These are phyloP conservation scores for Sylvicapra grimmia DNA, from an alignment of 2,113 vertebrate species.

Conservation along the genomic window DNA sequence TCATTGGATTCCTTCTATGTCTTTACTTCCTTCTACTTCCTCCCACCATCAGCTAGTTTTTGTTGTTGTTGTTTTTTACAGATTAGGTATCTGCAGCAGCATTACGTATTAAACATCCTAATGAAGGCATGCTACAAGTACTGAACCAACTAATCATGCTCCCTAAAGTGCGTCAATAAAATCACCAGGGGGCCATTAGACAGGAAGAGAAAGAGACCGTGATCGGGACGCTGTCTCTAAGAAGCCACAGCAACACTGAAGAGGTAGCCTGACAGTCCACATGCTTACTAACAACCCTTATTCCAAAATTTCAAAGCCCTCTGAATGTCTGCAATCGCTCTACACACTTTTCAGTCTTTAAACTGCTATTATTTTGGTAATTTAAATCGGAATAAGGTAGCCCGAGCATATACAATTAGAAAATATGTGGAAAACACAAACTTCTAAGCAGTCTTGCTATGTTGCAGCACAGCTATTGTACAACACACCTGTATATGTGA, in stretches of 20 bases:
- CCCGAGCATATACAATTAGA: background rate
- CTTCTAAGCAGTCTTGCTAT: background rate
- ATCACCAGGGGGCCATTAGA: conserved; percentile 62
- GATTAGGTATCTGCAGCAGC: conserved; percentile 8
- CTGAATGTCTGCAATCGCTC: background rate
- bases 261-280: background rate
- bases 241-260: background rate
- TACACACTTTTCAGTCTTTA: background rate
- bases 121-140: conserved; percentile 56
- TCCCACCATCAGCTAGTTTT: background rate
- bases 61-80: background rate
- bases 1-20: background rate
- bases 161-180: conserved; percentile 67
- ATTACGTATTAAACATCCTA: conserved; percentile 47
- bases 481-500: background rate
- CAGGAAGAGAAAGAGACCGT: conserved; percentile 48
- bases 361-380: background rate
- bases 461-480: background rate
- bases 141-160: conserved; percentile 61
- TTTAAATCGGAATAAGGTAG: background rate
- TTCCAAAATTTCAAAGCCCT: background rate
- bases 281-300: background rate
- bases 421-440: background rate
- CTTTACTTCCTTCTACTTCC: background rate
- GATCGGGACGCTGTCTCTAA: conserved; percentile 16